Evolutionary conservation across 2,888 invertebrate genomes (phyloP), one percentile per base, ranked within the genome.

Genomic region (Sycophila texana): DNA sequence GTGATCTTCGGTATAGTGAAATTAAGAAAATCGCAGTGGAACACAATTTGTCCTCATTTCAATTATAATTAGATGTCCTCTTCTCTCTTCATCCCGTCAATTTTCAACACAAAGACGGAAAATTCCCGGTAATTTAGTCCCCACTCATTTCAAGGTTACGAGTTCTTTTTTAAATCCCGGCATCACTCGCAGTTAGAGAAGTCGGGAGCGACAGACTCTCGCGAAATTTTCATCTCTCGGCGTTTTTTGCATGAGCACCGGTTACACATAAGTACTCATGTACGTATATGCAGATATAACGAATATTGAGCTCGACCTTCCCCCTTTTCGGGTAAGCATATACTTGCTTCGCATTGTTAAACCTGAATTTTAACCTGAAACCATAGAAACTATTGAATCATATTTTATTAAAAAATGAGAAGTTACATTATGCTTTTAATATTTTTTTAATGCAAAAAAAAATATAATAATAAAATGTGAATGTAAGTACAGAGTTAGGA

Each of bases 31-130:
- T 74, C 65, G 22, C 20, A 39, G 39, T 70, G 16, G 58, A 57
- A 12, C 12, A 5, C n/a, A 49, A 20, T 58, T 49, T 63, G 30
- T n/a, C 51, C 22, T 39, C 68, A 30, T n/a, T 18, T 53, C 75
- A 39, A 68, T 55, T 47, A 61, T 76, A 70, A 70, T 76, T 68
- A 70, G 61, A 70, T 68, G 20, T 55, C 55, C 53, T 47, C 61
- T 61, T 60, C 58, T 58, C 14, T 51, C 39, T 16, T 4, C 55
- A 7, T 60, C 61, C 65, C 55, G 53, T 68, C 75, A 60, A 76
- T 76, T 76, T 76, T 63, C 53, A 14, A 4, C 53, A 61, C 5
- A 53, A 68, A 60, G 67, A 30, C 60, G 53, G 51, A 68, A 57
- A 47, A 20, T 65, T 67, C 60, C 55, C 57, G 18, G 18, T 30